A percentile compares a stretch with the other conserved stretches of the same genome.
Conservation (phyloP, 2,888 invertebrate species). For the Bursaphelenchus okinawaensis region DNA sequence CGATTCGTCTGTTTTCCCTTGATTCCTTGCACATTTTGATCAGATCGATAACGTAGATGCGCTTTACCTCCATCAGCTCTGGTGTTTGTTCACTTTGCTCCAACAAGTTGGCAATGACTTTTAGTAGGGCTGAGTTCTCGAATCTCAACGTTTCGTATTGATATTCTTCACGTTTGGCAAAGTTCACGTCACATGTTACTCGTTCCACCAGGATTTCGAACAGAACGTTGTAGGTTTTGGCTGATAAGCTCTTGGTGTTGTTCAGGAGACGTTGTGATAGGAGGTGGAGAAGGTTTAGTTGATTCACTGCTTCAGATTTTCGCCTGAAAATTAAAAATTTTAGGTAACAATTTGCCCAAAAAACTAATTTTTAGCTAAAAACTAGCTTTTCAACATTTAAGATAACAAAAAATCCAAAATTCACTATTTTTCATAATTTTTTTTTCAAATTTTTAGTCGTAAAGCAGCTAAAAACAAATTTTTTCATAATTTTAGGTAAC, state of each 20-base stretch:
- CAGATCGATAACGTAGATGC: slow-evolving; percentile 93
- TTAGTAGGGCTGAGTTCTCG: slow-evolving; percentile 78
- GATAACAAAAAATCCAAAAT: too few species aligned
- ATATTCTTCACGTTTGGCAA: slow-evolving; percentile 87
- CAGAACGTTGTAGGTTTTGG: slow-evolving; percentile 93
- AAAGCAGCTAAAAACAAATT: slow-evolving; percentile 63
- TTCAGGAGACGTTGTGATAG: slow-evolving; percentile 83
- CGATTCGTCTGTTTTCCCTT: slow-evolving; percentile 84
- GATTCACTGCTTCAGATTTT: slow-evolving; percentile 98
- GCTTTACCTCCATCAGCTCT: slow-evolving; percentile 80
- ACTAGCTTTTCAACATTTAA: too few species aligned
- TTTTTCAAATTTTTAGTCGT: background rate
- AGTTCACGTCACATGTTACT: slow-evolving; percentile 86
- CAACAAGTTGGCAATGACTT: slow-evolving; percentile 90
- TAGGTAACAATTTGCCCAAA: background rate
- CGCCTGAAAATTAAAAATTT: slow-evolving; percentile 66
- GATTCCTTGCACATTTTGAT: slow-evolving; percentile 94
- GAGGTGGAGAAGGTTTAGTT: slow-evolving; percentile 93
- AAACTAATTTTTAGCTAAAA: background rate
- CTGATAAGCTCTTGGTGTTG: slow-evolving; percentile 79
- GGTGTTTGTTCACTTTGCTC: slow-evolving; percentile 91
- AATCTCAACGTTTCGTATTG: slow-evolving; percentile 64
- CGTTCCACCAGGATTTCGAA: slow-evolving; percentile 93
- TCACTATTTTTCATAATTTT: too few species aligned
- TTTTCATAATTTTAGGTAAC: too few species aligned